Evolutionary conservation across 2,797 vertebrate genomes (phyloP).

Genomic region (Harpagifer antarcticus): DNA sequence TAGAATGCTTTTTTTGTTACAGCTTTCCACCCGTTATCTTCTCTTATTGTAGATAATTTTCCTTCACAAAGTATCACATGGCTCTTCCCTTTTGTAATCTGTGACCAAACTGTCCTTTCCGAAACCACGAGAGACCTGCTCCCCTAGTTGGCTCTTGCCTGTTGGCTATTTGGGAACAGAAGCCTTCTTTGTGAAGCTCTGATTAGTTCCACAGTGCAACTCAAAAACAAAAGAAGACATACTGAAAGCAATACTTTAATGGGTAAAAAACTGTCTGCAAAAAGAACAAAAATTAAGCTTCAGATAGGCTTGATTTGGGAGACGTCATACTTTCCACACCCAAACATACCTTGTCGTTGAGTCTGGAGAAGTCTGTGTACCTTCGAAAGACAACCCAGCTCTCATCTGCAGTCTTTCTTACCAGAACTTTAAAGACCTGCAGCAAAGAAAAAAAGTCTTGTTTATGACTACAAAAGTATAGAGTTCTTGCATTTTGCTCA

Average conservation of each 20-base stretch:
- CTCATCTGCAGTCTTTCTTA: constrained; percentile 76
- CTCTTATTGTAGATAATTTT: neutral
- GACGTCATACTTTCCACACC: neutral
- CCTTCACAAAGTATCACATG: neutral
- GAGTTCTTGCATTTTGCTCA: neutral
- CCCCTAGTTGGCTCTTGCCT: constrained; percentile 23
- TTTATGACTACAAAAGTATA: neutral
- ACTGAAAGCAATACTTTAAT: constrained; percentile 21
- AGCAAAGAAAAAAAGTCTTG: constrained; percentile 24
- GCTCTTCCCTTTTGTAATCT: constrained; percentile 18
- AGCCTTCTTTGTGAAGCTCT: constrained; percentile 63
- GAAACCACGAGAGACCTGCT: constrained; percentile 38
- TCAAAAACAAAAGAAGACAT: constrained; percentile 42
- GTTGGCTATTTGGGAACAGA: constrained; percentile 57
- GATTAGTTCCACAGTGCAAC: constrained; percentile 48
- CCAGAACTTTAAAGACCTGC: constrained; percentile 85
- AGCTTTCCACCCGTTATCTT: neutral
- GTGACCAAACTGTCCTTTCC: constrained; percentile 16
- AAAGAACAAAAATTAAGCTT: constrained; percentile 6
- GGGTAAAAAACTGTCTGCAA: constrained; percentile 12
- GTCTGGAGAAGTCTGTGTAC: constrained; percentile 82
- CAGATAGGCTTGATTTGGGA: neutral
- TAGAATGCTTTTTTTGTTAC: neutral
- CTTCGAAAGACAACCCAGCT: constrained; percentile 84
- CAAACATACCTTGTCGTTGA: constrained; percentile 80